Base-by-base conservation (phyloP, 2,797 vertebrate species). In the Furcifer pardalis region DNA sequence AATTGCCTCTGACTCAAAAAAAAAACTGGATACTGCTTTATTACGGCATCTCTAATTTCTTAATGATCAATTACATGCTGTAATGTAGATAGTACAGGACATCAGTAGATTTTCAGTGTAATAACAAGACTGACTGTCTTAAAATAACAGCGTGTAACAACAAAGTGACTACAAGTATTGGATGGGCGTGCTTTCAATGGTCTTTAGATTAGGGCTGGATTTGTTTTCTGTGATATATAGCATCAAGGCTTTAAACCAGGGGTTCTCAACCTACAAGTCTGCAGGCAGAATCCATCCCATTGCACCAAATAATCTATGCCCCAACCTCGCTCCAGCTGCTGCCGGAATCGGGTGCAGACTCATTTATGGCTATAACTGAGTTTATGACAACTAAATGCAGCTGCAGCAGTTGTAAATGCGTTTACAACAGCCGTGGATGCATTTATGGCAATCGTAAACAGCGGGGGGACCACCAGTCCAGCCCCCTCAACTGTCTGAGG, bases 1-100 rank as follows among this genome's bases (percentile, higher is more conserved):
- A 97, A 97, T 97, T 95, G 95, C 96, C 96, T 97, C 96, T 96
- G 96, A 96, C 93, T 92, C 93, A 93, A 95, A 86, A 81, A 81
- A 10, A 81, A 86, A 84, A 49, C 49, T 30, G 91, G 81, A 85
- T 93, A 27, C 81, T 87, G 80, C 40, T 84, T 90, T 84, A 79
- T 90, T 69, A 68, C n/a, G n/a, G n/a, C n/a, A n/a, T n/a, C n/a
- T 81, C 83, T 90, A 59, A 52, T 83, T 84, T 30, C 73, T 21
- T 60, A 44, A 35, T 40, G 77, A 13, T 84, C 49, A 66, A 42
- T 3, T 60, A 74, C 83, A 74, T 21, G 37, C n/a, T 35, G 49
- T 83, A 19, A 2, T 35, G 49, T 83, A 19, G 3, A 2, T 49
- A 30, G 40, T 23, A 2, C 2, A 52, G 63, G 21, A 30, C 32